Percentiles rank a stretch among this genome's conserved stretches.
These are phyloP conservation scores for Heteropelma amictum DNA, from an alignment of 2,888 invertebrate genomes.

Conservation along the genomic window DNA sequence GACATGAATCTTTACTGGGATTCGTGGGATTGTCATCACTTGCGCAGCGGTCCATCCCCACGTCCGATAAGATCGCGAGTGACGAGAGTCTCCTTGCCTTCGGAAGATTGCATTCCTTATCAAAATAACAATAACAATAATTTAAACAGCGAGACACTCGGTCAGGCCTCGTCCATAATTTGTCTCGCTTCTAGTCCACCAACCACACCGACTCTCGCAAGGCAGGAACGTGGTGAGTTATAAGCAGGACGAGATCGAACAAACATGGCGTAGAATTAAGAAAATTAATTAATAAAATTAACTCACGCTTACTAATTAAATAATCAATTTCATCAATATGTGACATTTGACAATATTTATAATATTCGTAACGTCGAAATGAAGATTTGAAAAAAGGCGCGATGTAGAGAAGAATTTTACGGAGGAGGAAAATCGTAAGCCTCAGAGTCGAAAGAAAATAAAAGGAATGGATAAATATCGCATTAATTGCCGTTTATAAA, in stretches of 20 bases:
- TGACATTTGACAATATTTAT: too few relatives aligned
- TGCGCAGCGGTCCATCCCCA: conserved; percentile 79
- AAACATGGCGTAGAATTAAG: neutral
- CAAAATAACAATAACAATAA: conserved; percentile 76
- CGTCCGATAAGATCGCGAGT: conserved; percentile 79
- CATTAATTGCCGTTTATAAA: too few relatives aligned
- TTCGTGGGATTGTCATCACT: conserved; percentile 90
- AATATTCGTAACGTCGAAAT: too few relatives aligned
- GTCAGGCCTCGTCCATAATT: conserved; percentile 79
- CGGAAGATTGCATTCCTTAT: conserved; percentile 80
- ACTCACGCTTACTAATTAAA: too few relatives aligned
- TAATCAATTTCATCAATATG: too few relatives aligned
- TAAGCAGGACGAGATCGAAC: neutral
- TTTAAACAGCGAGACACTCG: conserved; percentile 71
- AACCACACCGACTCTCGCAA: conserved; percentile 70
- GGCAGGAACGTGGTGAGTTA: conserved; percentile 66
- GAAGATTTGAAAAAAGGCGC: too few relatives aligned
- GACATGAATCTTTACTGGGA: conserved; percentile 93
- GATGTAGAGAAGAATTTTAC: too few relatives aligned
- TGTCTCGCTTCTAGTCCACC: conserved; percentile 79
- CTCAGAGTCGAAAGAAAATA: too few relatives aligned
- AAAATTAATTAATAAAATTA: too few relatives aligned
- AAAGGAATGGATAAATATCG: too few relatives aligned
- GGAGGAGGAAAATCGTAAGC: too few relatives aligned
- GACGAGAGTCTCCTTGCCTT: conserved; percentile 81